phyloP scores from a whole-genome alignment of 2,113 vertebrate genomes.

The Phycodurus eques region DNA sequence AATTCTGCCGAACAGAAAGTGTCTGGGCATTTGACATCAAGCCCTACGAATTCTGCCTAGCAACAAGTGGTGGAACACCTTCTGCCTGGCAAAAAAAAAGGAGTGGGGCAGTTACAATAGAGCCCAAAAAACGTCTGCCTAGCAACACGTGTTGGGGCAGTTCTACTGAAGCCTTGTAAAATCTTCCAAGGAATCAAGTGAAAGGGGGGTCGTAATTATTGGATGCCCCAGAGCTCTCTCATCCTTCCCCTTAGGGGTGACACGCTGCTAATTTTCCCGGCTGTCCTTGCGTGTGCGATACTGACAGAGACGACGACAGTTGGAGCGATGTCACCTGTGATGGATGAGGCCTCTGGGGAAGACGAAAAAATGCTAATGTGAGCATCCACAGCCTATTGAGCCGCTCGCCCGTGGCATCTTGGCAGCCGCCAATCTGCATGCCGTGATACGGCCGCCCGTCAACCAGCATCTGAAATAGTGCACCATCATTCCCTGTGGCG shows the following conservation, averaged over 20 bases:
- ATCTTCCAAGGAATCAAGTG: conserved; percentile 6
- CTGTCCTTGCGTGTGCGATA: conserved; percentile 42
- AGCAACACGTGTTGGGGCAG: background rate
- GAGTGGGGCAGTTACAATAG: background rate
- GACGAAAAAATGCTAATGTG: conserved; percentile 17
- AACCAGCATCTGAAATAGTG: conserved; percentile 30
- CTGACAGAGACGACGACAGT: conserved; percentile 7
- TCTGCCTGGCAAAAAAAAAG: too few relatives aligned
- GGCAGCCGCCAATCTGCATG: conserved; percentile 11
- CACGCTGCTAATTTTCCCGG: conserved; percentile 47
- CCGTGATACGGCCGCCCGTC: conserved; percentile 30
- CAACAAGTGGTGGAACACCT: background rate
- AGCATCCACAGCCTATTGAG: conserved; percentile 42
- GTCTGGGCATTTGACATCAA: too few relatives aligned
- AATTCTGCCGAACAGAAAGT: too few relatives aligned
- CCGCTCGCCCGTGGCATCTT: conserved; percentile 22
- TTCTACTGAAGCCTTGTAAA: background rate
- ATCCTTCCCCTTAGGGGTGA: conserved; percentile 28
- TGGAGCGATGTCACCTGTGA: conserved; percentile 22
- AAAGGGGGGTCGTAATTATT: background rate
- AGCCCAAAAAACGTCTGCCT: background rate
- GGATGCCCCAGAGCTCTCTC: conserved; percentile 25
- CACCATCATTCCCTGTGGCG: conserved; percentile 30
- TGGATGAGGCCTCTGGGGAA: conserved; percentile 5
- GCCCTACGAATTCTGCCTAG: too few relatives aligned